phyloP scores from a whole-genome alignment of 64 coral and sea anemone species.

The Trachythela sp. region DNA sequence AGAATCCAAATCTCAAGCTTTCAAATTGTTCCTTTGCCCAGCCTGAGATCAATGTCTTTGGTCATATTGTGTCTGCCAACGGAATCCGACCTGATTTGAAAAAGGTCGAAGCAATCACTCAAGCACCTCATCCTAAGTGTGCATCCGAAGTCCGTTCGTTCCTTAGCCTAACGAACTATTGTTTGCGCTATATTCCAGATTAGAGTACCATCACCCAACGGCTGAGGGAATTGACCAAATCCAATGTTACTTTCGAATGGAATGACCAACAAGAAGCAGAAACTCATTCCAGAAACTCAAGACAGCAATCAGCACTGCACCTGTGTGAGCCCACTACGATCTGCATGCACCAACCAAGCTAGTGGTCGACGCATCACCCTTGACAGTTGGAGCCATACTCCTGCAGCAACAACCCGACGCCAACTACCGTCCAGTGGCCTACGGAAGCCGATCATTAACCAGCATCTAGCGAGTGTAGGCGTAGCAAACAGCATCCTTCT shows the following conservation, averaged over 20 bases:
- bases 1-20: background rate
- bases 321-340: background rate
- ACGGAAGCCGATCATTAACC: background rate
- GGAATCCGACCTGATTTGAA: background rate
- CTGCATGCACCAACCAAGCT: background rate
- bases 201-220: background rate
- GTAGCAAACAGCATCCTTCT: background rate
- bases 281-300: background rate
- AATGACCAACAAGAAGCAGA: background rate
- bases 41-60: background rate
- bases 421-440: background rate
- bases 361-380: constrained; percentile 24
- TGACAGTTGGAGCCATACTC: constrained; percentile 27
- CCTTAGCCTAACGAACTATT: background rate
- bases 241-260: background rate
- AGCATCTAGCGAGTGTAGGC: background rate
- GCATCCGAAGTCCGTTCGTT: background rate
- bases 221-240: background rate
- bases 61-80: background rate
- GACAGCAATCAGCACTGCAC: background rate
- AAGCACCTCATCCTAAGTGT: too few relatives aligned
- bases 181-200: background rate
- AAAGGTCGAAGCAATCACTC: background rate
- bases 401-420: background rate
- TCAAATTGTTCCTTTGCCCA: background rate